Evolutionary conservation across 30 jellyfish, hydroid and myxozoan genomes (phyloP), one percentile per base, ranked within the genome.

Genomic region (Nemopilema nomurai): DNA sequence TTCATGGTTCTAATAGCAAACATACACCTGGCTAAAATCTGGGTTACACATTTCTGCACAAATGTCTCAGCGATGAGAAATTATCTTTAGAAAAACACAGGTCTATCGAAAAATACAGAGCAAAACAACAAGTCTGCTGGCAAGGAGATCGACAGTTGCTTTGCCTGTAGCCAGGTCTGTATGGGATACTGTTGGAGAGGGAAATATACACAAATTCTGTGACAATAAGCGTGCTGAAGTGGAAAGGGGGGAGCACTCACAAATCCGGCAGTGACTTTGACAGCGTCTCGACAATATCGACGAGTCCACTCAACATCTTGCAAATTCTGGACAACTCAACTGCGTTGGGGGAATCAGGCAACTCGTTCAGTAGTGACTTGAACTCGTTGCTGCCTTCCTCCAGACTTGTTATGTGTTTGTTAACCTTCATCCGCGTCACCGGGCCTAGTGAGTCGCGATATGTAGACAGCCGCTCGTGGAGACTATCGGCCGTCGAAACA

Each of bases 371-470:
- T 16, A 92, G 81, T 4, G 51, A 86, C 71, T 49, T 77, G 27
- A 92, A 78, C n/a, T 92, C 98, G 67, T 76, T 81, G 69, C 66
- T 76, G 83, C 87, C 71, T n/a, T 74, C 88, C 72, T 92, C 98
- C 25, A 92, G 50, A 29, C 75, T 69, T 13, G 83, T 92, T 27
- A 87, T 75, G 49, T 80, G 95, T 62, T 79, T 74, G 49, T 83
- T 92, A 23, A 92, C 98, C 50, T 88, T 85, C 96, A 85, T 81
- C 63, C 98, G 78, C 50, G 95, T 69, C 52, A 92, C 98, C 49
- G 98, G 98, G 6, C 96, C 98, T 19, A 92, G 74, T 49, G 98
- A 92, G 70, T 92, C 98, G 18, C 96, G 96, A 70, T 92, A 92
- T 51, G 88, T 25, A 1, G 98, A 92, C 57, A 92, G 69, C 6